Evolutionary conservation across 2,113 vertebrate species (phyloP).

Genomic region (Pungitius pungitius): DNA sequence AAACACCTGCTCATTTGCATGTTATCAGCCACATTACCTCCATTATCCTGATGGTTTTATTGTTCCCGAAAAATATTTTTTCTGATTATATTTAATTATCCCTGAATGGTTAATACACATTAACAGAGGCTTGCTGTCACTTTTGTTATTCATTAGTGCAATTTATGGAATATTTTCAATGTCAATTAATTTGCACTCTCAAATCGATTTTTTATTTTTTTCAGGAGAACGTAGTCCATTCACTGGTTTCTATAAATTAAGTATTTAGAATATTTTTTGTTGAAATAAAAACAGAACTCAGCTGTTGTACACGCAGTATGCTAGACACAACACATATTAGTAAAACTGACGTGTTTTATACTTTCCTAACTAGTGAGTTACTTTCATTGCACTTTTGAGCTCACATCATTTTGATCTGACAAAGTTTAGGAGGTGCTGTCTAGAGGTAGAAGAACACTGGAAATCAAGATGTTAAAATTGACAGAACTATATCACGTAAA

Average conservation of each 20-base stretch:
- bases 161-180: constrained; percentile 67
- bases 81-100: constrained; percentile 69
- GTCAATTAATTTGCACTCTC: constrained; percentile 61
- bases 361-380: constrained; percentile 3
- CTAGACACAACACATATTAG: not conserved
- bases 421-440: not conserved
- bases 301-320: constrained; percentile 29
- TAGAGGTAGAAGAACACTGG: not conserved
- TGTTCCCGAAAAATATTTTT: constrained; percentile 59
- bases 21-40: constrained; percentile 51
- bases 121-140: constrained; percentile 54
- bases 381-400: constrained; percentile 19
- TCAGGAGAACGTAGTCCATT: constrained; percentile 58
- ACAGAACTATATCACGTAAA: not conserved
- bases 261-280: constrained; percentile 44
- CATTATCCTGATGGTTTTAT: constrained; percentile 68
- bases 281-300: constrained; percentile 23
- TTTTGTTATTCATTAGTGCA: constrained; percentile 71
- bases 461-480: not conserved
- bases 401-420: constrained; percentile 19
- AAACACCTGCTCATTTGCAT: constrained; percentile 36
- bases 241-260: constrained; percentile 49
- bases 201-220: constrained; percentile 42
- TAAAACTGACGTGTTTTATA: constrained; percentile 17
- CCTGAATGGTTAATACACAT: constrained; percentile 62